Percentiles rank a stretch among this genome's conserved stretches.
Evolutionary conservation across 2,888 invertebrate genomes (phyloP).

Genomic region (Nemoura dubitans): DNA sequence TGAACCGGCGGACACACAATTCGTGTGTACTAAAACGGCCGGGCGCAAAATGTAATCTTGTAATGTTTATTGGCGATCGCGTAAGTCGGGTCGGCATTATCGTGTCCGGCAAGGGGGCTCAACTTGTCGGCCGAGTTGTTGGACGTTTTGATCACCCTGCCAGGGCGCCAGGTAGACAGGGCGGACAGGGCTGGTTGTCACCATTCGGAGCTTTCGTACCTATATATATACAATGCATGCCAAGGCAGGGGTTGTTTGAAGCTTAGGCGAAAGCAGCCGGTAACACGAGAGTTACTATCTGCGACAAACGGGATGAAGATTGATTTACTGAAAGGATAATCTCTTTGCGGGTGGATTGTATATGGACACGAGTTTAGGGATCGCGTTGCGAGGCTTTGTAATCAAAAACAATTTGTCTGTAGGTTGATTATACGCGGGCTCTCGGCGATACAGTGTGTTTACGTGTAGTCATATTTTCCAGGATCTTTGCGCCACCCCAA

Average conservation of each 20-base stretch:
- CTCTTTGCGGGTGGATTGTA: neutral
- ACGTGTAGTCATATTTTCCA: no score
- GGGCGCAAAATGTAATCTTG: neutral
- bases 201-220: neutral
- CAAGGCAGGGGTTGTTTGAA: no score
- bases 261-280: neutral
- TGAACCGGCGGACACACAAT: neutral
- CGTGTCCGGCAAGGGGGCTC: neutral
- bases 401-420: neutral
- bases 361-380: neutral
- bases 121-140: neutral
- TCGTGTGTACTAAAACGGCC: neutral
- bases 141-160: slow-evolving; percentile 20
- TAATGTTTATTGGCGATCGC: slow-evolving; percentile 13
- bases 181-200: neutral
- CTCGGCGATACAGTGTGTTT: no score
- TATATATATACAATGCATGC: no score
- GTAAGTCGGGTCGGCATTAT: neutral
- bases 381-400: neutral
- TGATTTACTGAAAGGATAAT: neutral
- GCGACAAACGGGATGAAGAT: neutral
- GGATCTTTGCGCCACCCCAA: no score
- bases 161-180: neutral
- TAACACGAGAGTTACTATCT: neutral
- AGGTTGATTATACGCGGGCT: no score